Base-by-base conservation (phyloP, 92 coral and sea anemone species). In the Parazoanthus darwini region DNA sequence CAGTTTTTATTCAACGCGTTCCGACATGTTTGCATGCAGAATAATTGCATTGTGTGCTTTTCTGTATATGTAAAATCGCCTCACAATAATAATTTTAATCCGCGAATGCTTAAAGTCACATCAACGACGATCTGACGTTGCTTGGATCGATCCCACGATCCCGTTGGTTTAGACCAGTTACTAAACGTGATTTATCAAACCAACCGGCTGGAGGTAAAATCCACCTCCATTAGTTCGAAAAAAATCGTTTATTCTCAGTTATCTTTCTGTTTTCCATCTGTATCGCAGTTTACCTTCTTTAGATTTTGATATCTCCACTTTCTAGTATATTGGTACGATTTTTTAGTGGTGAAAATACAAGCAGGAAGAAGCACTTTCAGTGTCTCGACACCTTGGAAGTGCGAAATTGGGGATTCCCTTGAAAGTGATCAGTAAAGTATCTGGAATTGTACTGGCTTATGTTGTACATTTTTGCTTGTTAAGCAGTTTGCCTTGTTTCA, bases 341-440 rank as follows among this genome's bases (percentile, higher is more conserved):
- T 18, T 76, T 76, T 36, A 25, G 29, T 20, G 43, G 3, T 37
- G 10, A 22, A 23, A 29, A 18, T 25, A 16, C 25, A 44, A 37
- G 80, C 25, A 20, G 51, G 46, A 76, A 76, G 25, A 44, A 15
- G 13, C 63, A 70, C 38, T 83, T 66, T 56, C 78, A 42, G 22
- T 36, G 54, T 42, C 20, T 48, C 51, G 8, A 11, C 51, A 8
- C n/a, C 44, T 63, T 58, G 63, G 44, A 66, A 39, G 76, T 67
- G 36, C 22, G 13, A 67, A 83, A 38, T 70, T 66, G 86, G 86
- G 86, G 86, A 83, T 83, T 83, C 86, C 86, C 86, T 68, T 79
- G 82, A 79, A 18, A 23, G 46, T 37, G 43, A 44, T 23, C 43
- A 76, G 80, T 39, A 78, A 50, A 79, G 9, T 10, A 20, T 48